Percentiles rank a stretch among this genome's conserved stretches.
Conservation (phyloP, 1,140 invertebrate genomes). For the Aphelenchoides avenae region DNA sequence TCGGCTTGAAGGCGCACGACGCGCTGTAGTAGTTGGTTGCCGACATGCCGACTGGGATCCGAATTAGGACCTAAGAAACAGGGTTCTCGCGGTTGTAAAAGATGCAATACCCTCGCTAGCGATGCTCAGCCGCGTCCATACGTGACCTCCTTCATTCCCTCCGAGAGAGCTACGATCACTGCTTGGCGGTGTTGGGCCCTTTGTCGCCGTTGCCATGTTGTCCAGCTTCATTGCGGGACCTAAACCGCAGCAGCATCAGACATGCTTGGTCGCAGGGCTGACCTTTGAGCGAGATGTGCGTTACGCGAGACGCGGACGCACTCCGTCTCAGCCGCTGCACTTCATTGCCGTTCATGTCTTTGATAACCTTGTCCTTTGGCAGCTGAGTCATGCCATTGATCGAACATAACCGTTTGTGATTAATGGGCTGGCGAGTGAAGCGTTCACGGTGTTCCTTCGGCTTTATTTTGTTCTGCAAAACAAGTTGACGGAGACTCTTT, state of each 20-base stretch:
- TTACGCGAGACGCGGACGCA: constrained; percentile 11
- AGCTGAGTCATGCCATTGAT: not conserved
- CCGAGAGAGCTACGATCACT: not conserved
- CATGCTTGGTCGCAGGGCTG: too few species aligned
- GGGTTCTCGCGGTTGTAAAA: not conserved
- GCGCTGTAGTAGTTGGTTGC: constrained; percentile 28
- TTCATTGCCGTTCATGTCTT: too few species aligned
- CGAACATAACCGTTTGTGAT: not conserved
- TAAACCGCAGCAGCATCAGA: not conserved
- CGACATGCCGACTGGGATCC: not conserved
- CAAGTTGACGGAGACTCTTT: constrained; percentile 9
- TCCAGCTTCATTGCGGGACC: not conserved
- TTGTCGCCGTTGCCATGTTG: not conserved
- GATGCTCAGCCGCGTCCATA: not conserved
- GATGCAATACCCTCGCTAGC: not conserved
- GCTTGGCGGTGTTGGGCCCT: not conserved
- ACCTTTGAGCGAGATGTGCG: too few species aligned
- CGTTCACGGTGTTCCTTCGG: not conserved
- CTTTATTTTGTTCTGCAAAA: constrained; percentile 8
- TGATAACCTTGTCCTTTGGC: not conserved
- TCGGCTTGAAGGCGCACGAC: constrained; percentile 30
- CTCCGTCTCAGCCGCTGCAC: constrained; percentile 9
- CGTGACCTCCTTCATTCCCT: not conserved
- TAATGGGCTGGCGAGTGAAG: not conserved
- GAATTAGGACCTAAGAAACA: constrained; percentile 2